phyloP scores from a whole-genome alignment of 2,888 invertebrate species.

The Colostygia pectinataria region DNA sequence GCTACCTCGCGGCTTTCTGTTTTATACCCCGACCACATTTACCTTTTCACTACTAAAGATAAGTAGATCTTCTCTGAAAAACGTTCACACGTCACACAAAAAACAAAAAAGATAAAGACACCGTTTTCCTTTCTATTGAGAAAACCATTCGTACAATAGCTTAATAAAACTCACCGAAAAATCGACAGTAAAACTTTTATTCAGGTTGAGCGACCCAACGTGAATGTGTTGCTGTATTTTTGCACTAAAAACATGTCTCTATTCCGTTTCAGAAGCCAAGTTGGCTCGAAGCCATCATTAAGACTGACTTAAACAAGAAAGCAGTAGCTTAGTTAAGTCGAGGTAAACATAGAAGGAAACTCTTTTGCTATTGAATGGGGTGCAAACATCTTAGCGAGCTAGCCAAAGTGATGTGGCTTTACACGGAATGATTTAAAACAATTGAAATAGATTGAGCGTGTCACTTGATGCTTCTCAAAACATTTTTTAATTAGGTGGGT shows the following conservation, averaged over 20 bases:
- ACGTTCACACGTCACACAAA: conserved; percentile 30
- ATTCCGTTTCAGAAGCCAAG: conserved; percentile 18
- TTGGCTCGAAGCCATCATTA: conserved; percentile 29
- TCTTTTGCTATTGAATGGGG: neutral
- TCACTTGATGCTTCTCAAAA: too few relatives aligned
- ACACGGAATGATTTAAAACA: too few relatives aligned
- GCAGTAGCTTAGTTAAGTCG: neutral
- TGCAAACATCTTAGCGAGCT: too few relatives aligned
- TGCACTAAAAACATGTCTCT: conserved; percentile 16
- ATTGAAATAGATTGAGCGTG: too few relatives aligned
- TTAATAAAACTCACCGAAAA: neutral
- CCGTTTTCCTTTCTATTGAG: too few relatives aligned
- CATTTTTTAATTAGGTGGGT: too few relatives aligned
- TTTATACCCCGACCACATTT: conserved; percentile 39
- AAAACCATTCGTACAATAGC: too few relatives aligned
- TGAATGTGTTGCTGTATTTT: conserved; percentile 14
- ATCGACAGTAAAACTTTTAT: conserved; percentile 7
- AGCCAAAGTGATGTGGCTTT: too few relatives aligned
- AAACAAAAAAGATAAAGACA: conserved; percentile 3
- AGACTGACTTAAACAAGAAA: conserved; percentile 33
- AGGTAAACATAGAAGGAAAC: conserved; percentile 3
- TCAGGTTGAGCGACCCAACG: neutral
- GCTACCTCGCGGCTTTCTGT: conserved; percentile 37
- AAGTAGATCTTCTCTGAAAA: conserved; percentile 35
- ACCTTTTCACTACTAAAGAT: conserved; percentile 44